A percentile compares a stretch with the other conserved stretches of the same genome.
Conservation (phyloP, 2,113 vertebrate genomes). For the Machaerirhynchus nigripectus region DNA sequence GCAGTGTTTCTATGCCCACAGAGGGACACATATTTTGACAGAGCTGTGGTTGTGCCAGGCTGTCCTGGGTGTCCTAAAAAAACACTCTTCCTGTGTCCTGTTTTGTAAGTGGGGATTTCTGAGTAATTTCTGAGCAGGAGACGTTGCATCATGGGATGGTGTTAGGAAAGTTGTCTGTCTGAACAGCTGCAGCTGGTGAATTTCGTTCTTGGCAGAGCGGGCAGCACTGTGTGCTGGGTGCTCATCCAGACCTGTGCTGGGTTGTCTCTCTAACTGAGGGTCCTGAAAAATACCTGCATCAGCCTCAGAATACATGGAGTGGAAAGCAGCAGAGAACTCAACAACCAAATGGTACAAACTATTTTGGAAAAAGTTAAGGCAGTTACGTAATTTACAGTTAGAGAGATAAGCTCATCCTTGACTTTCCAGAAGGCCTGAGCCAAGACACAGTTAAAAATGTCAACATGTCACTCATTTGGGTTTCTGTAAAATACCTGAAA, state of each 20-base stretch:
- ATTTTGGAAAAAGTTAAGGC: background rate
- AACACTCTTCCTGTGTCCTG: conserved; percentile 31
- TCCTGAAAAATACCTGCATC: background rate
- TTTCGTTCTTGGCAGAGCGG: accelerated
- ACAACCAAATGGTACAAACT: background rate
- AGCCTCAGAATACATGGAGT: accelerated
- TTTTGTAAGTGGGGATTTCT: conserved; percentile 56
- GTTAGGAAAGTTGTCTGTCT: conserved; percentile 51
- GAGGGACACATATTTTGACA: conserved; percentile 19
- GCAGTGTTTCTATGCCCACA: conserved; percentile 12
- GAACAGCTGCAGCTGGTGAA: conserved; percentile 27
- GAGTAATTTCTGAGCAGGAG: conserved; percentile 64
- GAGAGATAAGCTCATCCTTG: conserved; percentile 7
- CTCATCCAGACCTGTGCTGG: background rate
- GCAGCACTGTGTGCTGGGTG: background rate
- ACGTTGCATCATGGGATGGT: conserved; percentile 55
- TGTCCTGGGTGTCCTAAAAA: conserved; percentile 50
- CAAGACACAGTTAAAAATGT: background rate
- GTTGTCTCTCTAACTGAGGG: background rate
- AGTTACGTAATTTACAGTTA: background rate
- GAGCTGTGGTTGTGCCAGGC: background rate
- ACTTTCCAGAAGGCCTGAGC: background rate
- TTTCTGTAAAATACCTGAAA: background rate
- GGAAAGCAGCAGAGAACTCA: background rate
- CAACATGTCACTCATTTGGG: background rate